phyloP scores from a whole-genome alignment of 2,797 vertebrate species.

The Poeciliopsis infans region DNA sequence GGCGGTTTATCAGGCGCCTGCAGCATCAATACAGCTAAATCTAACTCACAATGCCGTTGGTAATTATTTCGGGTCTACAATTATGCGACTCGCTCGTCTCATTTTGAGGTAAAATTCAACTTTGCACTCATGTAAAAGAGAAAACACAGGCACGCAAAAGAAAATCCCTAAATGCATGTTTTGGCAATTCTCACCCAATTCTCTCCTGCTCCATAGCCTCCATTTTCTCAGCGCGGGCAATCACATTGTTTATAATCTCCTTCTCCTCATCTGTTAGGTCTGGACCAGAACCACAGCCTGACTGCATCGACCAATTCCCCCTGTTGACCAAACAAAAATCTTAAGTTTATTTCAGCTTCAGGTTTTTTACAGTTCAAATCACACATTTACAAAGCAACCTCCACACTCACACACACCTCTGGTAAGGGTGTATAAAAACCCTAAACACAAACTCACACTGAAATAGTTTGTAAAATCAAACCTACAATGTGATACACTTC shows the following conservation, averaged over 20 bases:
- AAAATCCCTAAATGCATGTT: slow-evolving; percentile 4
- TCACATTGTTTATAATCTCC: slow-evolving; percentile 95
- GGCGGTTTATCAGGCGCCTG: slow-evolving; percentile 91
- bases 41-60: slow-evolving; percentile 32
- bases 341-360: slow-evolving; percentile 10
- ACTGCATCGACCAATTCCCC: slow-evolving; percentile 74
- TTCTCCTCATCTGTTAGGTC: slow-evolving; percentile 97
- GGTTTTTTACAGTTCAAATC: slow-evolving; percentile 15
- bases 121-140: neutral
- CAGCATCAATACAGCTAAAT: slow-evolving; percentile 37
- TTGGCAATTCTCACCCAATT: slow-evolving; percentile 86
- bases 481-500: neutral
- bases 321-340: slow-evolving; percentile 62
- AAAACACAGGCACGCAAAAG: neutral
- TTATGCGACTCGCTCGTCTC: neutral
- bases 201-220: slow-evolving; percentile 97
- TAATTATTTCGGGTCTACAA: slow-evolving; percentile 31
- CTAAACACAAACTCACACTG: neutral
- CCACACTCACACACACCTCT: neutral
- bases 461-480: neutral
- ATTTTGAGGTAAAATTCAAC: neutral
- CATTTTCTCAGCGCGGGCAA: slow-evolving; percentile 95
- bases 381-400: slow-evolving; percentile 11
- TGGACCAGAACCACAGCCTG: slow-evolving; percentile 69
- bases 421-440: neutral